Percentiles rank a stretch among this genome's conserved stretches.
phyloP scores from a whole-genome alignment of 1,140 invertebrate species.

The Thaumatotibia leucotreta region DNA sequence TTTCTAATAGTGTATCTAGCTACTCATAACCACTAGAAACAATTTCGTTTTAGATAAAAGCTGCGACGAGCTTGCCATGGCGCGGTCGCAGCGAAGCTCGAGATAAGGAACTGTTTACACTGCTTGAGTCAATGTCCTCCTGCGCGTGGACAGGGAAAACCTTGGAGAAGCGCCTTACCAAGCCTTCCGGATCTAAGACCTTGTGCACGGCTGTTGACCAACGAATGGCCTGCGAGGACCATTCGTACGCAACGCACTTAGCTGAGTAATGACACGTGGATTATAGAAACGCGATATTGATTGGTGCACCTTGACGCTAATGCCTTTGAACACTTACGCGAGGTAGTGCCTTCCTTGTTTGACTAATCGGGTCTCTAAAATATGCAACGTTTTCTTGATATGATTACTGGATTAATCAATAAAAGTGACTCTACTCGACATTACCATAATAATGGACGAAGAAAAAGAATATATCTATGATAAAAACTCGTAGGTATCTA shows the following conservation, averaged over 20 bases:
- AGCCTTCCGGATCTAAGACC: slow-evolving; percentile 40
- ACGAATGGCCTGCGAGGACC: neutral
- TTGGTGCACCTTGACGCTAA: neutral
- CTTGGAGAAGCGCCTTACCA: slow-evolving; percentile 55
- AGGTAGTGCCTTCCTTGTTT: neutral
- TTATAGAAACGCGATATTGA: neutral
- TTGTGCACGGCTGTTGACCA: slow-evolving; percentile 15
- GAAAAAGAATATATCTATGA: too few species aligned
- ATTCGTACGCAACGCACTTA: slow-evolving; percentile 8
- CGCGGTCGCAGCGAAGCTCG: slow-evolving; percentile 48
- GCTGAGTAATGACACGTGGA: neutral
- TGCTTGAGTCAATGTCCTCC: slow-evolving; percentile 73
- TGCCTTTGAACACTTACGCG: neutral
- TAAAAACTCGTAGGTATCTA: too few species aligned
- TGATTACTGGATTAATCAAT: too few species aligned
- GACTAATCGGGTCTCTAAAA: too few species aligned
- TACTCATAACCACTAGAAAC: slow-evolving; percentile 31
- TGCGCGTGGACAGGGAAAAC: slow-evolving; percentile 63
- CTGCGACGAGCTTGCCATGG: slow-evolving; percentile 50
- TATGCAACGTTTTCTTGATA: too few species aligned
- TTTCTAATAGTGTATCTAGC: slow-evolving; percentile 18
- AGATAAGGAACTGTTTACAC: slow-evolving; percentile 76
- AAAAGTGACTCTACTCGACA: too few species aligned
- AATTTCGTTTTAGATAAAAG: slow-evolving; percentile 68
- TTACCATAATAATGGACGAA: too few species aligned